Conservation (phyloP, 2,888 invertebrate species). For the Rhyacophila evoluta region DNA sequence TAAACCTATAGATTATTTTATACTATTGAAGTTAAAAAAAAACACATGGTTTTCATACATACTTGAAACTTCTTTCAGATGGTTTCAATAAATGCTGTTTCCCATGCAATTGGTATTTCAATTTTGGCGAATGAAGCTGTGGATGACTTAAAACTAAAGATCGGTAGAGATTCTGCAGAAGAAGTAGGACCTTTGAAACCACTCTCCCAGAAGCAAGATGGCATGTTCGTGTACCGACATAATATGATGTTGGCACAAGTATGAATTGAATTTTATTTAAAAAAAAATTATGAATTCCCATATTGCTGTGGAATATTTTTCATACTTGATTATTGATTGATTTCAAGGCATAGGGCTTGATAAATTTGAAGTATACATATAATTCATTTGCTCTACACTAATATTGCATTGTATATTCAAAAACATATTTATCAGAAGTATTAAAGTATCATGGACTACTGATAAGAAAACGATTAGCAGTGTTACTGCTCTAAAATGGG, state of each 20-base stretch:
- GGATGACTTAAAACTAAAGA: constrained; percentile 64
- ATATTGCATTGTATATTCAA: too few relatives aligned
- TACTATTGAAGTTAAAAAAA: constrained; percentile 49
- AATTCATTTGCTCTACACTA: too few relatives aligned
- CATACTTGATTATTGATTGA: too few relatives aligned
- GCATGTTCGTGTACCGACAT: constrained; percentile 62
- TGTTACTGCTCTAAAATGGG: too few relatives aligned
- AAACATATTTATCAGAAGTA: too few relatives aligned
- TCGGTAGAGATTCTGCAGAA: constrained; percentile 56
- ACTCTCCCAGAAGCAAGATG: constrained; percentile 55
- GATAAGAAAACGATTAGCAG: too few relatives aligned
- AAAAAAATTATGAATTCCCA: too few relatives aligned
- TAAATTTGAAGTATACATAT: too few relatives aligned
- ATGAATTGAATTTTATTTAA: constrained; percentile 4
- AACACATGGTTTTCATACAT: constrained; percentile 42
- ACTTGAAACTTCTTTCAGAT: constrained; percentile 64
- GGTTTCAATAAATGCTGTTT: constrained; percentile 68
- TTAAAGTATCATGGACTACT: too few relatives aligned
- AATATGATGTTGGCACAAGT: constrained; percentile 65
- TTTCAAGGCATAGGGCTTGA: too few relatives aligned
- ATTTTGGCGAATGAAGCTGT: constrained; percentile 66
- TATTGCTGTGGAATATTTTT: too few relatives aligned
- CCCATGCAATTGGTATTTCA: constrained; percentile 69
- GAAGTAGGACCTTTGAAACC: constrained; percentile 50
- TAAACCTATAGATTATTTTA: too few relatives aligned